A percentile compares a stretch with the other conserved stretches of the same genome.
Conservation (phyloP, 2,797 vertebrate species). For the Chaunax sp. region DNA sequence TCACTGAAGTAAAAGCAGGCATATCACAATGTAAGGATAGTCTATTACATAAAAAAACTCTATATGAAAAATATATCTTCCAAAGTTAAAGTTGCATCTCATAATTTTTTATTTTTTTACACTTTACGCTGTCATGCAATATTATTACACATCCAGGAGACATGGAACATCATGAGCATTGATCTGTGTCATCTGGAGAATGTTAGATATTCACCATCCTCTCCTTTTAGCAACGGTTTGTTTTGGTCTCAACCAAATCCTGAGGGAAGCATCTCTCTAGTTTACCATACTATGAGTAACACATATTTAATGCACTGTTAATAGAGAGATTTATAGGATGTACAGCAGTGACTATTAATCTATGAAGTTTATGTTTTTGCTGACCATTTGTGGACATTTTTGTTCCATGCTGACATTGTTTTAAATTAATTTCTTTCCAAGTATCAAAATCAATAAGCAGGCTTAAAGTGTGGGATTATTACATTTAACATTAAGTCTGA, state of each 20-base stretch:
- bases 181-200: not conserved
- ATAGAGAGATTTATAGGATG: too few relatives aligned
- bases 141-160: not conserved
- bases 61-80: too few relatives aligned
- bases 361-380: not conserved
- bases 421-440: not conserved
- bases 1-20: conserved; percentile 7
- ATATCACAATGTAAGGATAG: not conserved
- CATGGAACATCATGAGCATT: not conserved
- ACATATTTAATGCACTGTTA: too few relatives aligned
- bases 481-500: conserved; percentile 14
- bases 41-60: too few relatives aligned
- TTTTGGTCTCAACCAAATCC: not conserved
- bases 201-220: not conserved
- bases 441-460: conserved; percentile 13
- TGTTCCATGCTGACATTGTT: not conserved
- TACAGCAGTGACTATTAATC: too few relatives aligned
- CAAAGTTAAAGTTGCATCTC: not conserved
- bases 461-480: not conserved
- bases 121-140: too few relatives aligned
- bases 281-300: too few relatives aligned
- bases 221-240: not conserved
- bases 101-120: not conserved
- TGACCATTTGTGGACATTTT: not conserved
- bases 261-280: too few relatives aligned